These are phyloP conservation scores for Agonopterix alstromeriana DNA, from an alignment of 2,888 invertebrate species.

Conservation along the genomic window DNA sequence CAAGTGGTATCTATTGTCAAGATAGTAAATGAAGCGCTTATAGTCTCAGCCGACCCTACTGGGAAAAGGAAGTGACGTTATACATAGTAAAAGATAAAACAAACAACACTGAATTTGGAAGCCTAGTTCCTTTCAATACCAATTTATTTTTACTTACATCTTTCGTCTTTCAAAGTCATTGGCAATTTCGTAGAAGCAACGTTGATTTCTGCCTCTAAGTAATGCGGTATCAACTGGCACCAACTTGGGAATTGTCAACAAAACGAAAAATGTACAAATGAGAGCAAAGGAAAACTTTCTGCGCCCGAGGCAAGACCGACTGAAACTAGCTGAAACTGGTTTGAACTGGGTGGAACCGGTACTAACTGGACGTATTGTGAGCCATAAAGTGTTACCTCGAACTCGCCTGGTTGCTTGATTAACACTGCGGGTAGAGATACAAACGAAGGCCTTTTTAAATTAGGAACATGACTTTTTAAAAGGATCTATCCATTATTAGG, in stretches of 20 bases:
- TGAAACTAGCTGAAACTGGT: no score
- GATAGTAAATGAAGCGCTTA: no score
- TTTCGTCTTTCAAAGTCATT: no score
- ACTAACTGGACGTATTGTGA: conserved; percentile 21
- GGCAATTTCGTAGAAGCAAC: no score
- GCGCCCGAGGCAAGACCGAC: conserved; percentile 7
- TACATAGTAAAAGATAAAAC: no score
- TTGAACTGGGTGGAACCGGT: conserved; percentile 7
- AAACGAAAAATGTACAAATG: conserved; percentile 29
- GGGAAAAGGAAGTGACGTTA: no score
- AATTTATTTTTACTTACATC: not conserved
- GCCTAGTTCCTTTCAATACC: not conserved
- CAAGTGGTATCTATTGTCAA: no score
- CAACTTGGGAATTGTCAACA: conserved; percentile 34
- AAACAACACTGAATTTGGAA: no score
- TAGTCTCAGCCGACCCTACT: no score
- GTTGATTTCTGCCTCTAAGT: not conserved
- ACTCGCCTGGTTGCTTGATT: not conserved
- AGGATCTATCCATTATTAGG: no score
- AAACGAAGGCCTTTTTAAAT: no score
- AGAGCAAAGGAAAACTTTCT: conserved; percentile 37
- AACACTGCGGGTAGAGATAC: not conserved
- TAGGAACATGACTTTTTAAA: no score
- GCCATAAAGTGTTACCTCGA: not conserved
- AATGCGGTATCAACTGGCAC: conserved; percentile 6